Conservation (phyloP, 2,888 invertebrate genomes). For the Antheraea yamamai region DNA sequence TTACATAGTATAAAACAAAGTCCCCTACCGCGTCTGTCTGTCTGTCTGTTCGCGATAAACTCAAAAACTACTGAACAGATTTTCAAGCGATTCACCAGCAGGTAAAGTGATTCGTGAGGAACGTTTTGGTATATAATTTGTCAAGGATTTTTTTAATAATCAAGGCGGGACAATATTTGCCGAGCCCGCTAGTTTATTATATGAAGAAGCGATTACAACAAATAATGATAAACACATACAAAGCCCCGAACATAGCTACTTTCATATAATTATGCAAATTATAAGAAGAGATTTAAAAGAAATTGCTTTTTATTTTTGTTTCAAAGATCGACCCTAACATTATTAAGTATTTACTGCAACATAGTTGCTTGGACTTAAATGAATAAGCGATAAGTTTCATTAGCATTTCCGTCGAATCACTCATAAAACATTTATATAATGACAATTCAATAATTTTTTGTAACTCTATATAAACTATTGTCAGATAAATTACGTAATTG, state of each 20-base stretch:
- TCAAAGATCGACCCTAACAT: neutral
- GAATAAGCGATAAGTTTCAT: neutral
- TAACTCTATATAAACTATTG: neutral
- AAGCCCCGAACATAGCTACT: neutral
- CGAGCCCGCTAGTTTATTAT: too few relatives aligned
- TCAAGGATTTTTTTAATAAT: too few relatives aligned
- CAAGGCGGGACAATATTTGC: too few relatives aligned
- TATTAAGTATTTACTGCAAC: constrained; percentile 1
- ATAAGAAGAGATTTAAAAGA: neutral
- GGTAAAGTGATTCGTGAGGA: too few relatives aligned
- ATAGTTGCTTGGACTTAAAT: constrained; percentile 1
- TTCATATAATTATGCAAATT: neutral
- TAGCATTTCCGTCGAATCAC: neutral
- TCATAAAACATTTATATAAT: neutral
- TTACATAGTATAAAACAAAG: too few relatives aligned
- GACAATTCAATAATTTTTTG: neutral
- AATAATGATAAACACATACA: too few relatives aligned
- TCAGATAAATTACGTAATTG: neutral
- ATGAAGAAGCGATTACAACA: too few relatives aligned
- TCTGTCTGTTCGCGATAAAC: too few relatives aligned
- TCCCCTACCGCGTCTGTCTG: too few relatives aligned
- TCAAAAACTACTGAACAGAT: too few relatives aligned
- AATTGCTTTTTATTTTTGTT: neutral
- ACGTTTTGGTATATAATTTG: too few relatives aligned
- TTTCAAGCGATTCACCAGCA: too few relatives aligned